Evolutionary conservation across 37 sponge, comb jelly and placozoan species (phyloP), one percentile per base, ranked within the genome.

Genomic region (Haliclona indistincta): DNA sequence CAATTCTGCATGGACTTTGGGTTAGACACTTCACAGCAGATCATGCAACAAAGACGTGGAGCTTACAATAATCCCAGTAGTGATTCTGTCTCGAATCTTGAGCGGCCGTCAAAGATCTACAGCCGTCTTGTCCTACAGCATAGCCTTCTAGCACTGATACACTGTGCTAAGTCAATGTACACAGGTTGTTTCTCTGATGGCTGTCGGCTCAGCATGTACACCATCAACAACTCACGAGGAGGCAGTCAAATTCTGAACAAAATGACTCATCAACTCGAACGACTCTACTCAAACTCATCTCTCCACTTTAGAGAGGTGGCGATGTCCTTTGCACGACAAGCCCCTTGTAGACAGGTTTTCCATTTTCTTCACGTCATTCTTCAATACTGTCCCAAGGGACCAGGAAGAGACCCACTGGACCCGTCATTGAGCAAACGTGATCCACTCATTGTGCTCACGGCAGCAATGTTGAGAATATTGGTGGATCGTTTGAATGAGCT

Each of bases 1-100:
- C 84, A 83, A 80, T 56, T 66, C 26, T 89, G 89, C 68, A 62
- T 89, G 70, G 76, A 89, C 42, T 56, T 83, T 60, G 84, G 84
- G 4, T 38, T 83, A 25, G 63, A 61, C 0, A n/a, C 33, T 22
- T 22, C 40, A 15, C 23, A 29, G 5, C 17, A 23, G 19, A 2
- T 11, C 10, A 44, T 43, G 29, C 5, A 19, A 28, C 33, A 41
- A 42, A 13, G 52, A 3, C 25, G 4, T 20, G 23, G 11, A 17
- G 25, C 70, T 11, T 8, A 26, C 23, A 0, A 7, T 0, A 30
- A 23, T 2, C 2, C 1, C 0, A n/a, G n/a, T n/a, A n/a, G n/a
- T n/a, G n/a, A n/a, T n/a, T n/a, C n/a, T n/a, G n/a, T n/a, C n/a
- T n/a, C n/a, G n/a, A n/a, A n/a, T n/a, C n/a, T n/a, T n/a, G 69